These are phyloP conservation scores for Potorous gilbertii DNA, from an alignment of 2,797 vertebrate species.

Conservation along the genomic window DNA sequence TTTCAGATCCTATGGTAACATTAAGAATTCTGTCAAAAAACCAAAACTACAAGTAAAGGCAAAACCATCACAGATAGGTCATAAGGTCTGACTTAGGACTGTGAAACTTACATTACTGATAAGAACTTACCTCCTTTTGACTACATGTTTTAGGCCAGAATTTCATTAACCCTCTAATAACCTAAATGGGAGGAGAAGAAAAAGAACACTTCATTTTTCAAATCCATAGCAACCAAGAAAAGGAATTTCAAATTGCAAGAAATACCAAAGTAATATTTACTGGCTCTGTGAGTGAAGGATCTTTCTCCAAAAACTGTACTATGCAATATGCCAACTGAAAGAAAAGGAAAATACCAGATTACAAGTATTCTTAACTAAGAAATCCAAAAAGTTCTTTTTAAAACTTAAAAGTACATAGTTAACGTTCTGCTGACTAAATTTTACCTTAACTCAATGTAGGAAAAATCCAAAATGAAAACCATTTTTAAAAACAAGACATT, in stretches of 20 bases:
- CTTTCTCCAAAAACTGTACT: constrained; percentile 99
- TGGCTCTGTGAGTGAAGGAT: constrained; percentile 98
- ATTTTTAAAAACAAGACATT: constrained; percentile 20
- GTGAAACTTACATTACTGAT: neutral
- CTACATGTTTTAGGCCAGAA: constrained; percentile 99
- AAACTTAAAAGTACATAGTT: constrained; percentile 37
- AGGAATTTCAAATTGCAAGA: constrained; percentile 13
- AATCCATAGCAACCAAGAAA: constrained; percentile 19
- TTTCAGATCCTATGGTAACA: neutral
- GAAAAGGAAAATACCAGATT: constrained; percentile 69
- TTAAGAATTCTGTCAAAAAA: neutral
- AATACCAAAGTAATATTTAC: constrained; percentile 85
- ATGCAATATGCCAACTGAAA: constrained; percentile 98
- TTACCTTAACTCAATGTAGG: constrained; percentile 23
- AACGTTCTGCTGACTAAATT: constrained; percentile 40
- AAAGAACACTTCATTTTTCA: constrained; percentile 52
- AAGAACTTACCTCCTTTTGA: constrained; percentile 95
- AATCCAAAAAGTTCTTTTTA: constrained; percentile 33
- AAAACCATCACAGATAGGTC: neutral
- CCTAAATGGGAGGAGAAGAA: constrained; percentile 84
- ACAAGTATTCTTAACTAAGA: constrained; percentile 58
- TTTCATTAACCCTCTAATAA: constrained; percentile 98
- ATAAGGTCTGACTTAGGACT: neutral
- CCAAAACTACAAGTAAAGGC: neutral
- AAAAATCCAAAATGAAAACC: constrained; percentile 16